Percentiles rank a stretch among this genome's conserved stretches.
These are phyloP conservation scores for Drosophila triauraria DNA, from an alignment of 1,140 invertebrate genomes.

Conservation along the genomic window DNA sequence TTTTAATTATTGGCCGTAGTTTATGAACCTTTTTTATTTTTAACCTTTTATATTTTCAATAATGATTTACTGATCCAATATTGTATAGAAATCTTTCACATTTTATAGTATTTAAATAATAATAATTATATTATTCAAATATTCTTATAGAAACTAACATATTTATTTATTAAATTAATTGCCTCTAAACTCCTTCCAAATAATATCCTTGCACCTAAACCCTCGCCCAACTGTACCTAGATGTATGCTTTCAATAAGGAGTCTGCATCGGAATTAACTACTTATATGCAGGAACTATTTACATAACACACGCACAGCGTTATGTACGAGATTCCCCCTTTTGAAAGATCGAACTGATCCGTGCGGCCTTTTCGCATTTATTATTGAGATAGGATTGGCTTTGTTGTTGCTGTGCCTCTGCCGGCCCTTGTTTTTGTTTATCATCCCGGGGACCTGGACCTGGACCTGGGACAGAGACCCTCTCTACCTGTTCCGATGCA, in stretches of 20 bases:
- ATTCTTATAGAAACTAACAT: not conserved
- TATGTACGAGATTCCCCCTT: slow-evolving; percentile 11
- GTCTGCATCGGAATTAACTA: slow-evolving; percentile 4
- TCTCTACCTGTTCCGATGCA: slow-evolving; percentile 73
- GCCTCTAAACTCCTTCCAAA: not conserved
- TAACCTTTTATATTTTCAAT: not conserved
- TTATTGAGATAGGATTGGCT: slow-evolving; percentile 49
- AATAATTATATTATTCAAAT: not conserved
- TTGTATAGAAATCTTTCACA: accelerated
- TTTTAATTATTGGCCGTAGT: too few relatives aligned
- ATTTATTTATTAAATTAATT: not conserved
- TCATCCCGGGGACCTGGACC: slow-evolving; percentile 27
- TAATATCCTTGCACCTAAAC: too few relatives aligned
- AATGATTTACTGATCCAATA: not conserved
- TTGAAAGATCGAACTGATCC: slow-evolving; percentile 35
- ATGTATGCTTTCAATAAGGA: slow-evolving; percentile 27
- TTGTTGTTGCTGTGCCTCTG: slow-evolving; percentile 18
- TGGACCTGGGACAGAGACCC: not conserved
- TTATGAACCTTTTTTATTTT: not conserved
- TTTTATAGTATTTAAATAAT: not conserved
- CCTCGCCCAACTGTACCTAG: slow-evolving; percentile 23
- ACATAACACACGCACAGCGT: slow-evolving; percentile 21
- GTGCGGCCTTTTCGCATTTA: slow-evolving; percentile 42
- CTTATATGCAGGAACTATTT: slow-evolving; percentile 20
- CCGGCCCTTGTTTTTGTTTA: slow-evolving; percentile 52